Base-by-base conservation (phyloP, 2,888 invertebrate genomes). In the Syritta pipiens region DNA sequence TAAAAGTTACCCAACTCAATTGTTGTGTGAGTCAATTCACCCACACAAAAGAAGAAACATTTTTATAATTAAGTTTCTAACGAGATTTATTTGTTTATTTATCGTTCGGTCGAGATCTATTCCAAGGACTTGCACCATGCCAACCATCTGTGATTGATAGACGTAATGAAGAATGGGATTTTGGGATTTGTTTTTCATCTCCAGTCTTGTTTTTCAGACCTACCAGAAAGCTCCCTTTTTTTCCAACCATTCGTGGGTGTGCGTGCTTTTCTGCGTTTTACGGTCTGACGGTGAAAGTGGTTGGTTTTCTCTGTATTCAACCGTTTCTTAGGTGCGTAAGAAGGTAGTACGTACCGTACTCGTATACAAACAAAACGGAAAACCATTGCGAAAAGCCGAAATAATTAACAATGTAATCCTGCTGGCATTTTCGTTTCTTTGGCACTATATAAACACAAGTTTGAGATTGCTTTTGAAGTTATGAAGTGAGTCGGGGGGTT, bases 401-500 rank as follows among this genome's bases (percentile, higher is more conserved):
- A 26, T 68, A 57, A 57, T 65, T 60, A 68, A 68, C 62, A 68
- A 75, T 75, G 68, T 75, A 62, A 68, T 68, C 53, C 42, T 24
- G 42, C 37, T 53, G 55, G 40, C 51, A 26, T 51, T 69, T 46
- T 59, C 57, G 37, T 35, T 35, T 24, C 32, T 14, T n/a, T n/a
- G 17, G 5, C 26, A 57, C 51, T 24, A 49, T 32, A 35, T 14
- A 51, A 53, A 59, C 22, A 17, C 10, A 37, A 28, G 14, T 51
- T 46, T 32, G n/a, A 35, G 46, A 32, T 59, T 44, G 9, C n/a
- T 20, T 20, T 62, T 22, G 19, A 12, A 12, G 26, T 10, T n/a
- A 40, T 20, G 32, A 22, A 12, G 30, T 24, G 5, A 28, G 5
- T 35, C 0, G n/a, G 7, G 7, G 9, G 20, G 17, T 30, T 28